Evolutionary conservation across 2,888 invertebrate genomes (phyloP).

Genomic region (Cephus pygmeus): DNA sequence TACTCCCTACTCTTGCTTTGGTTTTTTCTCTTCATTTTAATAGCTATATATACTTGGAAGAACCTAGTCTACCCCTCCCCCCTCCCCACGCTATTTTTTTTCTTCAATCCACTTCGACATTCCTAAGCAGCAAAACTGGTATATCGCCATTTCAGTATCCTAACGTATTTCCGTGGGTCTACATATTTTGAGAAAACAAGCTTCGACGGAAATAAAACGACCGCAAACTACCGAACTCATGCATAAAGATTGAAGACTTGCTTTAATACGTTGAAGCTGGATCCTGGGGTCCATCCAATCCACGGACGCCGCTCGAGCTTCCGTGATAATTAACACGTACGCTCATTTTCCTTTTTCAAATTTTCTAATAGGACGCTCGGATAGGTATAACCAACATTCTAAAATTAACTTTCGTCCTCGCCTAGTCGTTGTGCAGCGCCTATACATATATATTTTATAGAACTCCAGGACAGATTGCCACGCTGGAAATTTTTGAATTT

Average conservation of each 20-base stretch:
- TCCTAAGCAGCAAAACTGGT: background rate
- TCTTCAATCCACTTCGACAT: background rate
- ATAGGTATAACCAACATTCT: background rate
- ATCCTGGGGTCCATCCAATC: background rate
- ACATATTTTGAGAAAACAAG: constrained; percentile 38
- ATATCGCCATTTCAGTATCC: constrained; percentile 48
- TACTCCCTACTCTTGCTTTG: too few relatives aligned
- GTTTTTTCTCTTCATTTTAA: background rate
- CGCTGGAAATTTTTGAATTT: background rate
- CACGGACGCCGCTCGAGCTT: background rate
- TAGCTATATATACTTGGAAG: background rate
- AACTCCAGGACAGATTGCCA: background rate
- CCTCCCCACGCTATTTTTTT: background rate
- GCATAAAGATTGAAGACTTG: constrained; percentile 41
- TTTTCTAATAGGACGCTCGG: background rate
- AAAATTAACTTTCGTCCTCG: background rate
- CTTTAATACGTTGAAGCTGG: background rate
- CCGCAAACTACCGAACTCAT: constrained; percentile 37
- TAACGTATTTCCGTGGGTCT: constrained; percentile 34
- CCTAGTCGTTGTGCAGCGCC: background rate
- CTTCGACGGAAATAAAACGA: constrained; percentile 44
- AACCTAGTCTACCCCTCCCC: background rate
- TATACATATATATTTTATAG: background rate
- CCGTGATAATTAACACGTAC: background rate
- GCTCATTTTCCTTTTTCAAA: background rate